Evolutionary conservation across 2,797 vertebrate species (phyloP), one percentile per base, ranked within the genome.

Genomic region (Schizothorax lantsangensis): DNA sequence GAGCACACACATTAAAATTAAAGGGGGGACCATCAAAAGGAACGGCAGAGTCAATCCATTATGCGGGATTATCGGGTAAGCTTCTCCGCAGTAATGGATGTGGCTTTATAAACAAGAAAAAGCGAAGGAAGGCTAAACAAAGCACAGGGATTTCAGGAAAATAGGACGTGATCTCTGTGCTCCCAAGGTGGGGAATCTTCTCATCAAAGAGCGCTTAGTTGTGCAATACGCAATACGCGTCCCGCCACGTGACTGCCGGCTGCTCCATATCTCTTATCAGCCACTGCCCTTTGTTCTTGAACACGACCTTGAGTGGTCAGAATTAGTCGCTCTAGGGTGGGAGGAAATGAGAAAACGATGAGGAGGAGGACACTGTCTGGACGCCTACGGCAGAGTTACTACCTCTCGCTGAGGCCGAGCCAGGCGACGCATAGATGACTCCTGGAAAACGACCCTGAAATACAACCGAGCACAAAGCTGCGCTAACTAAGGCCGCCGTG

Each of bases 41-140:
- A 92, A 93, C 89, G 91, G 91, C 92, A 93, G 92, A 94, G 94
- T 94, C 93, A 93, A 94, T 94, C 93, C 92, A 94, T 95, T 94
- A 95, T 93, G 94, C 93, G 89, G 94, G 95, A 95, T 96, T 95
- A 96, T 91, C 90, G 91, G 84, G 88, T 94, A 94, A 95, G 94
- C 94, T 94, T 92, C 93, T 95, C 92, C 91, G 93, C 90, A 92
- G 93, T 92, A 92, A 92, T 92, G 93, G 93, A 95, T 93, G 93
- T 91, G 92, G 91, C 92, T 95, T 95, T 94, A 93, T 92, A 92
- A 84, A 84, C 79, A 85, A 72, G 73, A 88, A 83, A 84, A 80
- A 38, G 49, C 11, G 10, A 73, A 81, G 71, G 73, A 71, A 80
- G 57, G 89, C 92, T 81, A 85, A 92, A 92, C 92, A 93, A 94